phyloP scores from a whole-genome alignment of 2,113 vertebrate species.

The Dendrocopos noguchii region DNA sequence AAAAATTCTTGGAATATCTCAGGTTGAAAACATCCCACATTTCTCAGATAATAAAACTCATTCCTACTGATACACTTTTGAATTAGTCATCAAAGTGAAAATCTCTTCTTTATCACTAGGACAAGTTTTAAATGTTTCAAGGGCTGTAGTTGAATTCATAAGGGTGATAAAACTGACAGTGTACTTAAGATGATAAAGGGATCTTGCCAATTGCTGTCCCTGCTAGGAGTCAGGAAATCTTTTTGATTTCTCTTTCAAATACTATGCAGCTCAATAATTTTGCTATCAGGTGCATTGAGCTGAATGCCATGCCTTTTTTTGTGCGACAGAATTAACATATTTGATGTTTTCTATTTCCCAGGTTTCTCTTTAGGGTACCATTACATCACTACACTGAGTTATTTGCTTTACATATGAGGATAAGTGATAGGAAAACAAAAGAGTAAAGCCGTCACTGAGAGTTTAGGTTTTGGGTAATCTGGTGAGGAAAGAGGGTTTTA shows the following conservation, averaged over 20 bases:
- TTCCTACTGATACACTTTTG: background rate
- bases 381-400: background rate
- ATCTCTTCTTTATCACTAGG: background rate
- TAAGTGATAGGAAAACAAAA: background rate
- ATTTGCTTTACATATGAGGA: background rate
- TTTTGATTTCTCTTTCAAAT: conserved; percentile 43
- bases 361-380: background rate
- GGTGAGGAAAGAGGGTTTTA: background rate
- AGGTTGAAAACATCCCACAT: background rate
- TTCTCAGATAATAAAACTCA: background rate
- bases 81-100: conserved; percentile 39
- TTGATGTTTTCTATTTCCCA: conserved; percentile 10
- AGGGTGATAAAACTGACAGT: conserved; percentile 37
- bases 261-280: background rate
- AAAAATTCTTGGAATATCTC: background rate
- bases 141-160: background rate
- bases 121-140: conserved; percentile 22
- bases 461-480: background rate
- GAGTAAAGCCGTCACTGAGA: background rate
- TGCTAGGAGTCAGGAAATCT: conserved; percentile 15
- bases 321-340: background rate
- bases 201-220: background rate
- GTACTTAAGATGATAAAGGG: background rate
- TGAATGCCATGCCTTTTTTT: background rate
- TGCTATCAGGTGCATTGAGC: background rate